These are phyloP conservation scores for Luperina testacea DNA, from an alignment of 2,888 invertebrate genomes.

Conservation along the genomic window DNA sequence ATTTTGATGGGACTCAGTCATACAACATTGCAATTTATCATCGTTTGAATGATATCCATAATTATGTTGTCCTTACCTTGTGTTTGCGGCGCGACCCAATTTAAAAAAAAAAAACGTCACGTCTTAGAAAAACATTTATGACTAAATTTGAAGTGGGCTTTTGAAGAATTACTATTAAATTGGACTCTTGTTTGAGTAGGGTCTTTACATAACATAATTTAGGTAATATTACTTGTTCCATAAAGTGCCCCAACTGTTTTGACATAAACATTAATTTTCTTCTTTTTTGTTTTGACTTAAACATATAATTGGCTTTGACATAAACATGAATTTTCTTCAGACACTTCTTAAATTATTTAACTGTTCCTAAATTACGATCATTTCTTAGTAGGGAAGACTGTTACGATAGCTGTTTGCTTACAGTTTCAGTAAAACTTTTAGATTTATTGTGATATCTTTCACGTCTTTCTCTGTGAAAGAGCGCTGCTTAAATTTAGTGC, in stretches of 20 bases:
- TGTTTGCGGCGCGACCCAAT: constrained; percentile 78
- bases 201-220: constrained; percentile 40
- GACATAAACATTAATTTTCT: constrained; percentile 2
- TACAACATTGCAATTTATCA: constrained; percentile 80
- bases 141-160: constrained; percentile 43
- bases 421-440: neutral
- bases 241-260: constrained; percentile 26
- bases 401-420: neutral
- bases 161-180: constrained; percentile 47
- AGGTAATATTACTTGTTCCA: constrained; percentile 13
- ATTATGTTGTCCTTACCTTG: constrained; percentile 84
- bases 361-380: constrained; percentile 2
- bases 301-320: constrained; percentile 14
- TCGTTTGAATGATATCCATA: constrained; percentile 82
- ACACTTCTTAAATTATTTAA: constrained; percentile 9
- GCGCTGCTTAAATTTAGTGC: too few relatives aligned
- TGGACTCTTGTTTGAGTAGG: constrained; percentile 47
- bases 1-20: constrained; percentile 82
- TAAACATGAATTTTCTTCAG: constrained; percentile 15
- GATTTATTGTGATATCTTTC: neutral
- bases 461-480: too few relatives aligned
- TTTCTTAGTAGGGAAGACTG: neutral
- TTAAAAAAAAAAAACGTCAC: constrained; percentile 71
- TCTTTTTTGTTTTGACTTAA: constrained; percentile 7
- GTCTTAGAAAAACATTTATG: constrained; percentile 64